These are phyloP conservation scores for Antheraea mylitta DNA, from an alignment of 1,140 invertebrate species.

Conservation along the genomic window DNA sequence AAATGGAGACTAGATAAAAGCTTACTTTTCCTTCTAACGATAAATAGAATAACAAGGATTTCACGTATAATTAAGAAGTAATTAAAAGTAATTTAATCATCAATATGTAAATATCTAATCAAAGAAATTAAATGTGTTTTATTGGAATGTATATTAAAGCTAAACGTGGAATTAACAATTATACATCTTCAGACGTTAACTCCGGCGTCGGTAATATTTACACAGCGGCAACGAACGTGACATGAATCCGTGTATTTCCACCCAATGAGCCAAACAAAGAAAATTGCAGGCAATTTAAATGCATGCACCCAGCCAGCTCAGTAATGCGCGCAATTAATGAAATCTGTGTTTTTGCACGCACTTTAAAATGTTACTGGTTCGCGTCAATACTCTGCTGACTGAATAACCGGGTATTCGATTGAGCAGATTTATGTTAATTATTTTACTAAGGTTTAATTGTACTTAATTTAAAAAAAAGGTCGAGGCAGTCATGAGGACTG, in stretches of 20 bases:
- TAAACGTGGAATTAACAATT: background rate
- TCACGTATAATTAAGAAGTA: too few species aligned
- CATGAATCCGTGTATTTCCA: conserved; percentile 2
- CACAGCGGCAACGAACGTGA: background rate
- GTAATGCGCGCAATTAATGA: conserved; percentile 22
- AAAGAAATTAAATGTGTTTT: too few species aligned
- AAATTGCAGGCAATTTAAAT: conserved; percentile 44
- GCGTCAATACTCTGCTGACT: background rate
- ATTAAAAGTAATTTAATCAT: too few species aligned
- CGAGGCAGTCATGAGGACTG: too few species aligned
- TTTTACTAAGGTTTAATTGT: too few species aligned
- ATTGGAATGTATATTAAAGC: background rate
- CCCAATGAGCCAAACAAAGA: conserved; percentile 21
- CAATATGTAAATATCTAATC: too few species aligned
- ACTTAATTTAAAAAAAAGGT: too few species aligned
- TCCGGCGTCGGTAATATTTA: background rate
- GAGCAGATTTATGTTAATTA: too few species aligned
- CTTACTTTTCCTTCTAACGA: too few species aligned
- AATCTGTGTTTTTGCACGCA: background rate
- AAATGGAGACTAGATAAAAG: too few species aligned
- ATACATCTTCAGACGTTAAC: background rate
- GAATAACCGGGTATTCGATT: too few species aligned
- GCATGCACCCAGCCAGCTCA: conserved; percentile 31
- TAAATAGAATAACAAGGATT: too few species aligned
- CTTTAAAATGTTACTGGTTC: background rate